Base-by-base conservation (phyloP, 2,113 vertebrate species). In the Callipepla squamata region DNA sequence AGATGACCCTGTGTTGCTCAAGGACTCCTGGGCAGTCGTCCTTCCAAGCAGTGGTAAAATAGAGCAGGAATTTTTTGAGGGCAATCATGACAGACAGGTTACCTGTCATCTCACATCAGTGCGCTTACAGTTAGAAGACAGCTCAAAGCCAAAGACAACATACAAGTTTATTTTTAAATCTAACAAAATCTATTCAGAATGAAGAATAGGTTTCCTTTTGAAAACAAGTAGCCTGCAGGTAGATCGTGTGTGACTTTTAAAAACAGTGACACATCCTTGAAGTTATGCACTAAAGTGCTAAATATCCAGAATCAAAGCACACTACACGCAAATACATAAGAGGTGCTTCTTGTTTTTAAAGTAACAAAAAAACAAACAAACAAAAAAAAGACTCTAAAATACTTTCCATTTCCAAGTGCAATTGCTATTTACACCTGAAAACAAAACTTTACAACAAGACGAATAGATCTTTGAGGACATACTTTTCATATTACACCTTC, bases 81-180 rank as follows among this genome's bases (percentile, higher is more conserved):
- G 38, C 70, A 59, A 85, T 57, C 59, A 78, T 0, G 0, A 83
- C 7, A 92, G 84, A 80, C 67, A 93, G 87, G 91, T 89, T 80
- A 84, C 42, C 85, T 96, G 81, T 89, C 91, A 82, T 40, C 92
- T 44, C 85, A 85, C 69, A 94, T 96, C 82, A 96, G 63, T 16
- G 58, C 34, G 78, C 30, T 61, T 75, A 69, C 42, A 82, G 40
- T 59, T 85, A 5, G 1, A 87, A 89, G 51, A 15, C 48, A 76
- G 72, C 68, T 94, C 34, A 85, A 78, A 77, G 89, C 79, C 82
- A 88, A 93, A 74, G 59, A 73, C 87, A 91, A 75, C 23, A 91
- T 15, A 67, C 7, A 63, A n/a, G 25, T 25, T 65, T 85, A 45
- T 57, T 91, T 91, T 91, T 42, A 90, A 89, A 77, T 38, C 44